Evolutionary conservation across 2,888 invertebrate genomes (phyloP), one percentile per base, ranked within the genome.

Genomic region (Eilema griseolum): DNA sequence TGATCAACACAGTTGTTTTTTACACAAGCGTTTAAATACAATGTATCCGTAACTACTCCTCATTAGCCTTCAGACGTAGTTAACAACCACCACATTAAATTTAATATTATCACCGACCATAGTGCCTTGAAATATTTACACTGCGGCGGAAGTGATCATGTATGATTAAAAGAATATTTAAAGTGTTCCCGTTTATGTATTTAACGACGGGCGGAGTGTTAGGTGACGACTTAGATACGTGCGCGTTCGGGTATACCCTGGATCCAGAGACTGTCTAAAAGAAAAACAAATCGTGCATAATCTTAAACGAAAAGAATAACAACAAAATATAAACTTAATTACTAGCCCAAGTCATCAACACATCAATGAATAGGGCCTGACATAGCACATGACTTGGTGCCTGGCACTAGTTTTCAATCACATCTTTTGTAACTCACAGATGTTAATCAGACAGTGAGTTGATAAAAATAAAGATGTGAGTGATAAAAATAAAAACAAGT

Each of bases 81-180:
- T 66, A 72, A 71, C 78, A 81, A 78, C 80, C 82, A 77, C 72
- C 82, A 80, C 80, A 74, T 72, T 68, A 24, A 74, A 78, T 64
- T 69, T 63, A 77, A 73, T 75, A 66, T 59, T 57, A 78, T 77
- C 75, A 80, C 78, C 56, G 71, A 70, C 78, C 69, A 23, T 70
- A 72, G 73, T 76, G 82, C 67, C 64, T 71, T 73, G n/a, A 70
- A 76, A 79, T 72, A 78, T 75, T 52, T 75, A 75, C 76, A 80
- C 77, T 31, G 61, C 62, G 74, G 69, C 74, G 46, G 71, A 33
- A 67, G 71, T 74, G 75, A 82, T 63, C 56, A 16, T 60, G 71
- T 70, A 41, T 23, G 57, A 73, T 71, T 23, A 67, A 70, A 64
- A 41, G 56, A 26, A 24, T 59, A 24, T n/a, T 23, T 2, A 4